A percentile compares a stretch with the other conserved stretches of the same genome.
These are phyloP conservation scores for Heliconius erato DNA, from an alignment of 2,888 invertebrate species.

Conservation along the genomic window DNA sequence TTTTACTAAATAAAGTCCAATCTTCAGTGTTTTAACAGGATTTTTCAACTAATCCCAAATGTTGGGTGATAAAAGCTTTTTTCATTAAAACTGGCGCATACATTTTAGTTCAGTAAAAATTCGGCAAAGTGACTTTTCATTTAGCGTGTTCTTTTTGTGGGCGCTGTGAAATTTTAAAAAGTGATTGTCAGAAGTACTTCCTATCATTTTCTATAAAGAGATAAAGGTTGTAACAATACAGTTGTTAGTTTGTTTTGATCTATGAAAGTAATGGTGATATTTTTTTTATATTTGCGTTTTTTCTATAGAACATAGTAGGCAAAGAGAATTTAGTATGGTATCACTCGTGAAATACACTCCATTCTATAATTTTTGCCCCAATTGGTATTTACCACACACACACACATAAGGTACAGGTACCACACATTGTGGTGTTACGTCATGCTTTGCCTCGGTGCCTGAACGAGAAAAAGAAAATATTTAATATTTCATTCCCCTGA, in stretches of 20 bases:
- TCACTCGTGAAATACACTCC: no score
- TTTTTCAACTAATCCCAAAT: constrained; percentile 20
- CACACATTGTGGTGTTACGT: no score
- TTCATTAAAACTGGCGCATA: constrained; percentile 24
- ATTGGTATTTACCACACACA: no score
- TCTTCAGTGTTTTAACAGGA: constrained; percentile 49
- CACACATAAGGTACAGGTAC: no score
- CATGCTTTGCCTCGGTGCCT: no score
- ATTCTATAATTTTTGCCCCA: no score
- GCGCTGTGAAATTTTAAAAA: constrained; percentile 45
- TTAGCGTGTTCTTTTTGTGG: constrained; percentile 35
- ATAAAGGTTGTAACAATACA: not conserved
- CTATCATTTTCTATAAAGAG: constrained; percentile 26
- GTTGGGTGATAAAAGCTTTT: constrained; percentile 24
- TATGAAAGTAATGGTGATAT: not conserved
- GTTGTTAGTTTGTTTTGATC: not conserved
- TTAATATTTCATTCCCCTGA: no score
- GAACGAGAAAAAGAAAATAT: no score
- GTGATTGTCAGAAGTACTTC: constrained; percentile 43
- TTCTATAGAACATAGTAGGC: no score
- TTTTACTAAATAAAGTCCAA: constrained; percentile 7
- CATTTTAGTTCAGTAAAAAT: constrained; percentile 27
- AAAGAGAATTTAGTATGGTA: no score
- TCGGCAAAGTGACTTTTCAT: constrained; percentile 33
- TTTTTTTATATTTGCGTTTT: not conserved